Evolutionary conservation across 2,888 invertebrate genomes (phyloP), one percentile per base, ranked within the genome.

Genomic region (Scelioninae gen. 2): DNA sequence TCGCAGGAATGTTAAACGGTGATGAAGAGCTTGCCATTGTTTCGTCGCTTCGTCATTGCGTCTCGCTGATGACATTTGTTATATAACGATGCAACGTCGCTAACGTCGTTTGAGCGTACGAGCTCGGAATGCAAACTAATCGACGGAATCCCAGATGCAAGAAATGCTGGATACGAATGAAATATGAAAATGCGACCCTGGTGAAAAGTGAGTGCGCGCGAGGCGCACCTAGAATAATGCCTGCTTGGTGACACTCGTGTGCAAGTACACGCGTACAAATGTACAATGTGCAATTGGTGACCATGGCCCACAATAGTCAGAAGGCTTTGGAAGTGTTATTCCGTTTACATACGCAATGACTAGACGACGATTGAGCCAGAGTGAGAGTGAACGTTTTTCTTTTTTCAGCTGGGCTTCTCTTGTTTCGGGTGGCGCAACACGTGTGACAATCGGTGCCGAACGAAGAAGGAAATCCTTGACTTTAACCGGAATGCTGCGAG

Each of bases 231-330:
- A 41, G 39, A 53, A 46, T 48, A 41, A 65, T 35, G 41, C n/a
- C 64, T 28, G 13, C 13, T 28, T 46, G 63, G 70, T 48, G 63
- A 70, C 70, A 57, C 58, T 58, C 22, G 4, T 55, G 61, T 67
- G 67, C 61, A 53, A 60, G 60, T 33, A 52, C 64, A 33, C 35
- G 39, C 55, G 53, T 43, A 53, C 53, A 37, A 39, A 65, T 46
- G 58, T 52, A 50, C 57, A 67, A 64, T 72, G 60, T 73, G 63
- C 68, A 58, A 74, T 69, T 78, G 22, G 58, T 77, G 82, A 78
- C 82, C 81, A 77, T 83, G 82, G 81, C 82, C 81, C 80, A 81
- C 77, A 81, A 82, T 67, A 55, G 60, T 45, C 63, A 71, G 71
- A 76, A 43, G 63, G 48, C 65, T 63, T 70, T 63, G 60, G 65